phyloP scores from a whole-genome alignment of 2,797 vertebrate genomes.

The Chloroceryle amazona region DNA sequence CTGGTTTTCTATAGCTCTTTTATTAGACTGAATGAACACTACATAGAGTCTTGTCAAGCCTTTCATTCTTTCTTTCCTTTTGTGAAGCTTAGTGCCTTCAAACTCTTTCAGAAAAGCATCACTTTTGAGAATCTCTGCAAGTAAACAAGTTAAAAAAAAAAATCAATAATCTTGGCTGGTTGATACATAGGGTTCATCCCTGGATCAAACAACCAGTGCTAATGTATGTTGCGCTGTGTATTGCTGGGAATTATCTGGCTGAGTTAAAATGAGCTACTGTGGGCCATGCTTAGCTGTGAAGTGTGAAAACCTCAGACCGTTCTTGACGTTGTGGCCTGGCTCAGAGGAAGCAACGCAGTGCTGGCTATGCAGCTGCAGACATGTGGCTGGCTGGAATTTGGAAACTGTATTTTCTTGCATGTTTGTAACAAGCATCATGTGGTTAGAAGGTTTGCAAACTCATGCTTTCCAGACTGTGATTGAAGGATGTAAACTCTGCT shows the following conservation, averaged over 20 bases:
- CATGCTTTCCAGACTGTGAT: neutral
- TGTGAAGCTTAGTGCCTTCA: neutral
- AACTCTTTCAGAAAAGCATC: neutral
- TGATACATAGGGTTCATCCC: neutral
- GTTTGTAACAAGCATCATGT: neutral
- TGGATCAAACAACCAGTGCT: neutral
- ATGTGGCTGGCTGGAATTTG: fast-evolving
- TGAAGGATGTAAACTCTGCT: neutral
- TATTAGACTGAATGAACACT: conserved; percentile 1
- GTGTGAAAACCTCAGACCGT: neutral
- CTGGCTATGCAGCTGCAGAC: neutral
- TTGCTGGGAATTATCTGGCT: neutral
- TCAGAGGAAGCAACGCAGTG: neutral
- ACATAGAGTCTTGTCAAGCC: neutral
- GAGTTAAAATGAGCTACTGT: neutral
- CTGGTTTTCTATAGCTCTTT: conserved; percentile 34
- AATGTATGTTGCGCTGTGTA: neutral
- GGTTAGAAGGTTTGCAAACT: neutral
- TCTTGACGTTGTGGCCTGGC: neutral
- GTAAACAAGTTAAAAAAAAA: conserved; percentile 10
- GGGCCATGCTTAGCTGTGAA: neutral
- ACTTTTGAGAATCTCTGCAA: conserved; percentile 3
- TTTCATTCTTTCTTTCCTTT: conserved; percentile 20
- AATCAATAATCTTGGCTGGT: neutral
- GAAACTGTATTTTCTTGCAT: fast-evolving